Base-by-base conservation (phyloP, 2,113 vertebrate species). In the sheep (Ovis aries) region DNA sequence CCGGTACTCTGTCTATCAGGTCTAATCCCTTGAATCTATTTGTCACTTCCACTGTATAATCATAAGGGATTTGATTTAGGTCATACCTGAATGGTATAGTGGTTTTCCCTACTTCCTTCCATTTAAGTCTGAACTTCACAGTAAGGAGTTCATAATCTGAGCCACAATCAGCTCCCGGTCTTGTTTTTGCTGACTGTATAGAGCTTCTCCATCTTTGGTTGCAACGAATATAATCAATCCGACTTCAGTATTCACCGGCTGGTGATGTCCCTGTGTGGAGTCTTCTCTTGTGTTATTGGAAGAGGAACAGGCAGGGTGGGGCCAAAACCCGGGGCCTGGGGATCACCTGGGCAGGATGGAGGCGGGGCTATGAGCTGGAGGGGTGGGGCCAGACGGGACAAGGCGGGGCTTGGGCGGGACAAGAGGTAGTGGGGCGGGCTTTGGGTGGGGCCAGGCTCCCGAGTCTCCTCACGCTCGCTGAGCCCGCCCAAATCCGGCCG, bases 401-500 rank as follows among this genome's bases (percentile, higher is more conserved):
- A n/a, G 80, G n/a, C 33, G 48, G 29, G 83, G 13, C 4, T 2
- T 17, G 45, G 92, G 29, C 45, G 2, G 78, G 71, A 55, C 7
- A 14, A 33, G 43, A 50, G 0, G 7, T 5, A 25, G 16, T 13
- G 15, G 10, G 57, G n/a, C 33, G 67, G n/a, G 64, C 3, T 10
- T 2, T 7, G 48, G 84, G 87, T 31, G 45, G 31, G 52, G 6
- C 86, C 29, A 43, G 19, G 10, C 1, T 11, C 9, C 8, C 0
- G 4, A 19, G 14, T 6, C 55, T 60, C 12, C 31, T 21, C 80
- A 0, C 7, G 6, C 36, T 12, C 11, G 12, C 2, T 0, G 7
- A 29, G 29, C 11, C 2, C 0, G 15, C 53, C 7, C 4, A 0
- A 2, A 2, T 2, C 15, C 0, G 1, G 0, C 8, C 1, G 0